Evolutionary conservation across 2,888 invertebrate species (phyloP).

Genomic region (Scelioninae gen. 2): DNA sequence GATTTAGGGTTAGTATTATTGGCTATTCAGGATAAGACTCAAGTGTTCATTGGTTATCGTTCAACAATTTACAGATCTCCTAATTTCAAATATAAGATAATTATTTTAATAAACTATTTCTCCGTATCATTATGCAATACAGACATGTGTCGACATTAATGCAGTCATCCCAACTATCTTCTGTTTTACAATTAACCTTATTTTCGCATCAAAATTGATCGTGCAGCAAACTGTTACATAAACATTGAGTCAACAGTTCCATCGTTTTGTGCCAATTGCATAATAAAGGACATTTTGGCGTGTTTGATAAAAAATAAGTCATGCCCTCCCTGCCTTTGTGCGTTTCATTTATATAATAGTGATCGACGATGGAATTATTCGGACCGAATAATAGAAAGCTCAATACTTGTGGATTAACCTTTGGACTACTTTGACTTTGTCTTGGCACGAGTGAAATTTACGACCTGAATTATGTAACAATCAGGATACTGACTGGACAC

Average conservation of each 20-base stretch:
- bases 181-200: background rate
- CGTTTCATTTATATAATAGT: constrained; percentile 1
- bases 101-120: no score
- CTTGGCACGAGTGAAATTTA: constrained; percentile 33
- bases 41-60: no score
- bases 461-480: constrained; percentile 38
- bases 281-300: background rate
- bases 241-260: constrained; percentile 2
- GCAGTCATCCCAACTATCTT: no score
- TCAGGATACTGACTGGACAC: constrained; percentile 19
- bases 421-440: no score
- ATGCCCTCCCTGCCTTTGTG: no score
- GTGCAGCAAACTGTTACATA: background rate
- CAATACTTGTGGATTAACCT: constrained; percentile 23
- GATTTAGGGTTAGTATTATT: no score
- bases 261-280: constrained; percentile 3
- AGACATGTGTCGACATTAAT: no score
- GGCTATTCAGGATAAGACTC: no score
- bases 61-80: no score
- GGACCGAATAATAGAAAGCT: constrained; percentile 1
- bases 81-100: no score
- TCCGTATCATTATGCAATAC: no score
- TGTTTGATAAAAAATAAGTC: background rate
- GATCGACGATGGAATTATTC: background rate
- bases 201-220: background rate